Conservation (phyloP, 2,888 invertebrate genomes). For the Troides helena region DNA sequence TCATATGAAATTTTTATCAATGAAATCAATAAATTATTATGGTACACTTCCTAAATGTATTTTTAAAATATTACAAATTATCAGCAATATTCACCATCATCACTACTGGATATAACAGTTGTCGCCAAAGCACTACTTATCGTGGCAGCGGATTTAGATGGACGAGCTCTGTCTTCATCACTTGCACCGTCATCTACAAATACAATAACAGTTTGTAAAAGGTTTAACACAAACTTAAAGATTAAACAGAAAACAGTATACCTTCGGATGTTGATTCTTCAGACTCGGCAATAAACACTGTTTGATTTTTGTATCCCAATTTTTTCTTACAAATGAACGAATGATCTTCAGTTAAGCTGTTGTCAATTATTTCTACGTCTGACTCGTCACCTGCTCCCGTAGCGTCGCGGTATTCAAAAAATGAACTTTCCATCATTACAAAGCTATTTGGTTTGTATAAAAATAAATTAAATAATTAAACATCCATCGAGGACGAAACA, state of each 20-base stretch:
- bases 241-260: constrained; percentile 33
- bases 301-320: constrained; percentile 50
- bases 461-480: constrained; percentile 7
- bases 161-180: constrained; percentile 33
- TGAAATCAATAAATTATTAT: no score
- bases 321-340: constrained; percentile 51
- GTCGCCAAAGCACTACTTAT: constrained; percentile 43
- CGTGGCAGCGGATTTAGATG: constrained; percentile 39
- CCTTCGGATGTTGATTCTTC: constrained; percentile 61
- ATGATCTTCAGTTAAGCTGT: constrained; percentile 52
- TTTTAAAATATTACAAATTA: no score
- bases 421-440: constrained; percentile 62
- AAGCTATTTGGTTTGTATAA: background rate
- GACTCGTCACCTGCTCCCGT: constrained; percentile 53
- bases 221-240: background rate
- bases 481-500: constrained; percentile 4
- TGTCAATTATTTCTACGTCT: constrained; percentile 63
- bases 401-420: constrained; percentile 65
- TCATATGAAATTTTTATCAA: no score
- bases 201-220: background rate
- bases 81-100: constrained; percentile 51
- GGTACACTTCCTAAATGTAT: no score
- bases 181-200: constrained; percentile 48
- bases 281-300: constrained; percentile 67
- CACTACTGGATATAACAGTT: constrained; percentile 53